Percentiles rank a stretch among this genome's conserved stretches.
Conservation (phyloP, 2,888 invertebrate genomes). For the Athalia rosae region DNA sequence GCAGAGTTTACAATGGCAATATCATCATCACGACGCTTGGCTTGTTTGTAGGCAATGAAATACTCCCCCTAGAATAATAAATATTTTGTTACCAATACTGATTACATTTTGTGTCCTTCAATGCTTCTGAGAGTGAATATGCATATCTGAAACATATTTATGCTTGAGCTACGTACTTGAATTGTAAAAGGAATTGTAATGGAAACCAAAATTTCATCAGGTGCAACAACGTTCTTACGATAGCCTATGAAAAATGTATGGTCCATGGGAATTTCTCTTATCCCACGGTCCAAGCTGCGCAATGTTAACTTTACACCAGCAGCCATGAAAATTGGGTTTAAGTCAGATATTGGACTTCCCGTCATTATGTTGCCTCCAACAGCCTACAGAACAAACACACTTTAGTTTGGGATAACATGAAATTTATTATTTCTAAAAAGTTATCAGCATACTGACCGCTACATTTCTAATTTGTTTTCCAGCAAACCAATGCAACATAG, state of each 20-base stretch:
- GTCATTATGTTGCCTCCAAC: slow-evolving; percentile 96
- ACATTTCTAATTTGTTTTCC: slow-evolving; percentile 96
- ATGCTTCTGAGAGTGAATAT: neutral
- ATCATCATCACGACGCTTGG: slow-evolving; percentile 93
- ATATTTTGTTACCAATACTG: neutral
- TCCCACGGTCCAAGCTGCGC: slow-evolving; percentile 76
- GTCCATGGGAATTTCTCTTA: slow-evolving; percentile 82
- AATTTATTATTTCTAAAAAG: neutral
- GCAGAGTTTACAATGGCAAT: slow-evolving; percentile 96
- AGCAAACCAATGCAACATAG: slow-evolving; percentile 96
- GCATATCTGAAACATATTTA: neutral
- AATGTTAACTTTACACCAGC: slow-evolving; percentile 81
- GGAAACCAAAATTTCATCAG: slow-evolving; percentile 87
- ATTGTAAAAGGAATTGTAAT: slow-evolving; percentile 86
- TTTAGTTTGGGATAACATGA: neutral
- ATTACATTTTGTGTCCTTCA: neutral
- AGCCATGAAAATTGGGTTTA: slow-evolving; percentile 94
- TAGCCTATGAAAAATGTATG: slow-evolving; percentile 90
- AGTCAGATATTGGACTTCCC: slow-evolving; percentile 96
- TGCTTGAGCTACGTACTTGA: slow-evolving; percentile 62
- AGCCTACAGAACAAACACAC: slow-evolving; percentile 74
- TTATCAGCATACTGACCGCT: slow-evolving; percentile 76
- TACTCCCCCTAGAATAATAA: slow-evolving; percentile 77
- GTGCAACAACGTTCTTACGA: slow-evolving; percentile 82
- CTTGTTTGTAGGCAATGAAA: slow-evolving; percentile 92